Evolutionary conservation across 2,888 invertebrate species (phyloP), one percentile per base, ranked within the genome.

Genomic region (Penaeus monodon): DNA sequence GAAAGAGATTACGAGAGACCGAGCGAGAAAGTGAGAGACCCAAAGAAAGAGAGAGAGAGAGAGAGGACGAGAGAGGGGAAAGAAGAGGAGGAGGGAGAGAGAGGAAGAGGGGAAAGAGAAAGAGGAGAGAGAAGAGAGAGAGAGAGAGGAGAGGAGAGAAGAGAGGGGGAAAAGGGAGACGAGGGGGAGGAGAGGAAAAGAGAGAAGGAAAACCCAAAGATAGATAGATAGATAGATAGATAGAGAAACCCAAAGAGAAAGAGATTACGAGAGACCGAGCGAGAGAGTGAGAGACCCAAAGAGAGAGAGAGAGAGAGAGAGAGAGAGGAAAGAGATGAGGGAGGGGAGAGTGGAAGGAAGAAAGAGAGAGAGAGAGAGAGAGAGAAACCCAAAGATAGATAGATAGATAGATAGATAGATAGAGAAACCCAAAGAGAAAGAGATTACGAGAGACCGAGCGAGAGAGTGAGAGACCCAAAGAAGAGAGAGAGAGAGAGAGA

Each of bases 381-480:
- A 38, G 38, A 8, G 7, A 38, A 7, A 38, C 4, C 2, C 4
- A 38, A 7, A 38, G 38, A 38, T 2, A 38, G 38, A 38, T 2
- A 38, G 38, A 38, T 2, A 38, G 38, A 38, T 2, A 38, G 38
- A 38, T 2, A 38, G 38, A 38, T 2, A 38, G 38, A 38, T 2
- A 38, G 38, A 38, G 38, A 38, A 3, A 33, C 3, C 3, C 1
- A 33, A 38, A 8, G 38, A 38, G 38, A 38, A 2, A 6, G 7
- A 38, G 4, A 6, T 0, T 0, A 8, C 2, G 8, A 38, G 7
- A 38, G 38, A 38, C 38, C 38, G 79, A 64, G 79, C 27, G 79
- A 79, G 64, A 64, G 65, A 63, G 44, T 22, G 80, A 80, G 33
- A n/a, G n/a, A n/a, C n/a, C n/a, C n/a, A n/a, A n/a, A n/a, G 84